These are phyloP conservation scores for Nipponacmea schrenckii DNA, from an alignment of 2,888 invertebrate species.

Conservation along the genomic window DNA sequence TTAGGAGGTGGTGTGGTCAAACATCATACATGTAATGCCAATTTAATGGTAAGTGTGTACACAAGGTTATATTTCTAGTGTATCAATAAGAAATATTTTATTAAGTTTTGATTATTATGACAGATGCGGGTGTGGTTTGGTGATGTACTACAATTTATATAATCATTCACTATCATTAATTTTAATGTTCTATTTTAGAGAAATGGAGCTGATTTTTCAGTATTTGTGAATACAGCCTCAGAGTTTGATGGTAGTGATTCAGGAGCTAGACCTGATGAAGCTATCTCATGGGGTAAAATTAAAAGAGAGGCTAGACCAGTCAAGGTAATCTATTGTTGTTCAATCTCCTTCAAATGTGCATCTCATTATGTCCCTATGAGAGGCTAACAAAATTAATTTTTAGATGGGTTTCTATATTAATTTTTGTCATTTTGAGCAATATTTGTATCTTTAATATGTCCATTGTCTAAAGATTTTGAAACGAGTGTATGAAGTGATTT, in stretches of 20 bases:
- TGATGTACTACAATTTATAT: background rate
- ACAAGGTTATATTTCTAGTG: too few relatives aligned
- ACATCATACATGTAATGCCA: conserved; percentile 99
- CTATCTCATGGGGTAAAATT: conserved; percentile 99
- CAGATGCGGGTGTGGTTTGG: too few relatives aligned
- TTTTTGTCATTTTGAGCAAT: too few relatives aligned
- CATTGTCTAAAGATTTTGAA: too few relatives aligned
- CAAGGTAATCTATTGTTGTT: conserved; percentile 73
- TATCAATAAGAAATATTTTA: too few relatives aligned
- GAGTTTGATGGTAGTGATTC: conserved; percentile 98
- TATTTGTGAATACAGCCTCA: conserved; percentile 93
- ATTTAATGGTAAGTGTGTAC: conserved; percentile 83
- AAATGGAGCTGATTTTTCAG: conserved; percentile 95
- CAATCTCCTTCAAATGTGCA: background rate
- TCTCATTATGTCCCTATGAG: background rate
- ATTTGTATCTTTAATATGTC: too few relatives aligned
- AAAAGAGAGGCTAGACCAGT: conserved; percentile 87
- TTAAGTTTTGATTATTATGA: too few relatives aligned
- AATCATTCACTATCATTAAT: background rate
- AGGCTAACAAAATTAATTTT: too few relatives aligned
- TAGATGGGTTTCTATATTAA: too few relatives aligned
- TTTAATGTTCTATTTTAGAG: conserved; percentile 71
- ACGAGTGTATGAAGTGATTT: too few relatives aligned
- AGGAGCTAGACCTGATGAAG: conserved; percentile 97
- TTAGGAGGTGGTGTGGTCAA: conserved; percentile 97